Evolutionary conservation across 2,797 vertebrate genomes (phyloP).

Genomic region (Sphenodon punctatus): DNA sequence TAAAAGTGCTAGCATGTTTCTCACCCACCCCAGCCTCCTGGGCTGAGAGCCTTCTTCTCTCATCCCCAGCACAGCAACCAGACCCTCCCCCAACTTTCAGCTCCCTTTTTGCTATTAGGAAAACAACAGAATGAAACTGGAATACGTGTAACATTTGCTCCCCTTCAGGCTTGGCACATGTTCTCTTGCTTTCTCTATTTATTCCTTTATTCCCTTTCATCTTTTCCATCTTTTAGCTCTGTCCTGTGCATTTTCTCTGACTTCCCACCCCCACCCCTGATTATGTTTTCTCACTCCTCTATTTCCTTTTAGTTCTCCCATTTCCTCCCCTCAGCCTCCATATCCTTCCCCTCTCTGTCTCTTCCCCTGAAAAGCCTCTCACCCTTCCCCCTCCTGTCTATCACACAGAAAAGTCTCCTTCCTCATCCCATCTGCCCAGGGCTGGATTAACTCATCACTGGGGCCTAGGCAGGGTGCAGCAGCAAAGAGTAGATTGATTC

Average conservation of each 20-base stretch:
- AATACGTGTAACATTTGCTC: accelerated
- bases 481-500: too few relatives aligned
- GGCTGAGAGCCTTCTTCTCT: too few relatives aligned
- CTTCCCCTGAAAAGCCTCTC: background rate
- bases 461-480: too few relatives aligned
- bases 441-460: too few relatives aligned
- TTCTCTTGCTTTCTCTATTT: background rate
- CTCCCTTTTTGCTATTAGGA: background rate
- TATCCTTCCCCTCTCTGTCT: background rate
- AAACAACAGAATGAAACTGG: background rate
- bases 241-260: background rate
- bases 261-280: background rate
- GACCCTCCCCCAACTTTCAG: background rate
- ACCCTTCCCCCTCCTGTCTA: accelerated
- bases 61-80: background rate
- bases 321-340: background rate
- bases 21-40: background rate
- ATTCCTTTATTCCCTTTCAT: background rate
- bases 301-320: too few relatives aligned
- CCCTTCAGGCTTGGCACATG: background rate
- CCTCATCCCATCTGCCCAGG: too few relatives aligned
- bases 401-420: background rate
- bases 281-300: background rate
- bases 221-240: background rate
- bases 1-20: background rate